Conservation (phyloP, 2,113 vertebrate species). For the Tachuris rubrigastra region DNA sequence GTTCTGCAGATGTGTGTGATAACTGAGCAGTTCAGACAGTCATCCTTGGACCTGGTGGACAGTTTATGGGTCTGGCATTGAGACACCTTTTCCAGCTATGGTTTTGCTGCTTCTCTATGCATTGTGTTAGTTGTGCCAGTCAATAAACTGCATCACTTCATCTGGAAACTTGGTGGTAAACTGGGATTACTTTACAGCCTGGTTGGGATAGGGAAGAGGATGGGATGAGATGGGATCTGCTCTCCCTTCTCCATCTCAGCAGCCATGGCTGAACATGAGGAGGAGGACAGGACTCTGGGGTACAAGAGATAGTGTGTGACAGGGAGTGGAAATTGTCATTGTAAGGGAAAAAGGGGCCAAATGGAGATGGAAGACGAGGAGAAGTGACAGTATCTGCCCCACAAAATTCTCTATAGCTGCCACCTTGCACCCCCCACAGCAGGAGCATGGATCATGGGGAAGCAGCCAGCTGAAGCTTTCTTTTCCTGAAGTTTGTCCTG, state of each 20-base stretch:
- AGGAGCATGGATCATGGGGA: accelerated
- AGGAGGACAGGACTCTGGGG: not conserved
- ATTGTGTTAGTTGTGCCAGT: too few relatives aligned
- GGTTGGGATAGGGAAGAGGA: not conserved
- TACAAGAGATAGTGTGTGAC: not conserved
- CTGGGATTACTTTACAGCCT: not conserved
- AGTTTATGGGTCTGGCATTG: not conserved
- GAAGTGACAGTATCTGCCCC: not conserved
- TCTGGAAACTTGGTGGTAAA: not conserved
- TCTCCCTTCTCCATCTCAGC: not conserved
- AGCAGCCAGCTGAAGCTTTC: not conserved
- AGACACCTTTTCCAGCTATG: not conserved
- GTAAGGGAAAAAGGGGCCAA: not conserved
- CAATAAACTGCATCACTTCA: not conserved
- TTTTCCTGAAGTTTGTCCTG: not conserved
- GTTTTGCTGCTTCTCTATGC: not conserved
- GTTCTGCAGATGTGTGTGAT: not conserved
- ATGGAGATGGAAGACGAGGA: not conserved
- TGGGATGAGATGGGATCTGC: not conserved
- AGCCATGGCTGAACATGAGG: not conserved
- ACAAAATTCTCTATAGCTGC: not conserved
- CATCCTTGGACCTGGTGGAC: not conserved
- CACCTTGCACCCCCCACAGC: not conserved
- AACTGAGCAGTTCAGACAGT: not conserved
- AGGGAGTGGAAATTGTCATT: not conserved